Base-by-base conservation (phyloP, 2,888 invertebrate species). In the Amphipyra tragopoginis region DNA sequence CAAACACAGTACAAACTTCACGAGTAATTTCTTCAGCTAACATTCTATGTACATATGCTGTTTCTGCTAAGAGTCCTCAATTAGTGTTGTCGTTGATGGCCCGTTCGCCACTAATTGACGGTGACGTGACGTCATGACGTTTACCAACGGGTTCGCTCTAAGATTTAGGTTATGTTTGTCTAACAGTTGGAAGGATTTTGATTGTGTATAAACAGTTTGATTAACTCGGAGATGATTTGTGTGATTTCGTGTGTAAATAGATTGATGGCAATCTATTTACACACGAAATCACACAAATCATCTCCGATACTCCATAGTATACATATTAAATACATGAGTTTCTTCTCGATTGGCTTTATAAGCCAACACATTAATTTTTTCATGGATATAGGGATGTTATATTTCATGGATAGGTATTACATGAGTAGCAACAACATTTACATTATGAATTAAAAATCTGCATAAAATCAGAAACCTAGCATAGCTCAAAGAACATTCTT, bases 71-170 rank as follows among this genome's bases (percentile, higher is more conserved):
- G 75, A 76, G 71, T 60, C 40, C 40, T 75, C 55, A 67, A 56
- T 73, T 63, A 60, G 66, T 67, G 62, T 57, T 63, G 50, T 70
- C 38, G 9, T 45, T 50, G 50, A 48, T 53, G 29, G 63, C 66
- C 65, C 70, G 74, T 60, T 51, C 58, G 55, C 34, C 57, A 64
- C 75, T 82, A 86, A 86, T 84, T 85, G 85, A 71, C 70, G 77
- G 72, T 79, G 81, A 83, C 80, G 65, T 62, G 72, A 61, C 57
- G 38, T 74, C 51, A 62, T 62, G 33, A 13, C 47, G 44, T 55
- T 36, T 45, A 48, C 57, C 51, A 61, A 65, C 54, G 55, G 47
- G 42, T 71, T 50, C 50, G 61, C 43, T 45, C 33, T 42, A 44
- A 39, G 50, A 74, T 75, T 77, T 60, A 49, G 74, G 76, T 71